A percentile compares a stretch with the other conserved stretches of the same genome.
Evolutionary conservation across 2,888 invertebrate species (phyloP).

Genomic region (Penaeus monodon): DNA sequence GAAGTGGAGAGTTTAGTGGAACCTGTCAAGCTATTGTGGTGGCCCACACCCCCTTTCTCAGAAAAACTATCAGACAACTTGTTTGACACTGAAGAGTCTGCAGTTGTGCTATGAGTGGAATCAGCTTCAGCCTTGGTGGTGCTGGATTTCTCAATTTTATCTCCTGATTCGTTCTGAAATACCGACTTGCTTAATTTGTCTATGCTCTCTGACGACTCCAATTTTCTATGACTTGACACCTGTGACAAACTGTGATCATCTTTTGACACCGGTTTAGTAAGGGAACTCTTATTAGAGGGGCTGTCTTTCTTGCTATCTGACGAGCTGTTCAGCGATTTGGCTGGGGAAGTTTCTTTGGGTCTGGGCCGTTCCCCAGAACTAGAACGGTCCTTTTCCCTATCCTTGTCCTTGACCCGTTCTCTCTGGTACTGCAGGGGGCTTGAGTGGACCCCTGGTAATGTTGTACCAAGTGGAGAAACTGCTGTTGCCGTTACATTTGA

Average conservation of each 20-base stretch:
- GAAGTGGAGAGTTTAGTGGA: constrained; percentile 9
- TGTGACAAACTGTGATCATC: constrained; percentile 44
- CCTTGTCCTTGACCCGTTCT: constrained; percentile 52
- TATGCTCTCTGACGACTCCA: constrained; percentile 39
- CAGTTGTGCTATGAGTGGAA: constrained; percentile 36
- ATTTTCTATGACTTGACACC: constrained; percentile 41
- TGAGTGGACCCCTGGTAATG: constrained; percentile 47
- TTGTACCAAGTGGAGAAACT: constrained; percentile 62
- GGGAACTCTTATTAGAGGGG: constrained; percentile 25
- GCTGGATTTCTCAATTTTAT: constrained; percentile 39
- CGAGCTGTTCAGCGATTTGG: constrained; percentile 40
- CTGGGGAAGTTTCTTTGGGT: constrained; percentile 51
- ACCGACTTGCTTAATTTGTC: constrained; percentile 37
- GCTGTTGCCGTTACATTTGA: constrained; percentile 57
- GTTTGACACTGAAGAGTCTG: constrained; percentile 30
- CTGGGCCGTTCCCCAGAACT: constrained; percentile 44
- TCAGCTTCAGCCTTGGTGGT: constrained; percentile 53
- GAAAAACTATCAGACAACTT: constrained; percentile 31
- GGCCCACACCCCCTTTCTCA: constrained; percentile 16
- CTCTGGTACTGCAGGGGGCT: constrained; percentile 61
- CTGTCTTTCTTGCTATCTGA: constrained; percentile 53
- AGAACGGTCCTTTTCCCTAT: constrained; percentile 59
- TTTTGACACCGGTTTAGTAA: constrained; percentile 40
- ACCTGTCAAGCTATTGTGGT: not conserved
- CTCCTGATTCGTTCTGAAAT: constrained; percentile 25